A percentile compares a stretch with the other conserved stretches of the same genome.
phyloP scores from a whole-genome alignment of 2,797 vertebrate genomes.

The Botia kubotai region DNA sequence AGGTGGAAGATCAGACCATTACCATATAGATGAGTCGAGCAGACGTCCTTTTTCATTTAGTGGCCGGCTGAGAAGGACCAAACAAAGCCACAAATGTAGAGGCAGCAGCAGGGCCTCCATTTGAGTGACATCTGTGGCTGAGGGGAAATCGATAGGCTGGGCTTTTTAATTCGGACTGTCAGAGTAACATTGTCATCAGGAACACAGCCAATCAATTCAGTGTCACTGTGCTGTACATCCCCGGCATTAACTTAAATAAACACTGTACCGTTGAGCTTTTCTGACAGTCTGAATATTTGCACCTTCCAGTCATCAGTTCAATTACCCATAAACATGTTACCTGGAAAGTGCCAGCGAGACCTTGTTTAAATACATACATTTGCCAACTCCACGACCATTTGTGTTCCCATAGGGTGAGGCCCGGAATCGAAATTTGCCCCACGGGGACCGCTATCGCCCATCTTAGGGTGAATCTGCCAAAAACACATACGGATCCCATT shows the following conservation, averaged over 20 bases:
- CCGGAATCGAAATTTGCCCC: neutral
- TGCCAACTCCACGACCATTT: constrained; percentile 5
- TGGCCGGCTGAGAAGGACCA: constrained; percentile 63
- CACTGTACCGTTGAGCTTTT: constrained; percentile 33
- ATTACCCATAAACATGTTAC: constrained; percentile 42
- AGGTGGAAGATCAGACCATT: constrained; percentile 74
- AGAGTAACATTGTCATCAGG: constrained; percentile 67
- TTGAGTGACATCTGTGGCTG: constrained; percentile 68
- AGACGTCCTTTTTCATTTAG: constrained; percentile 78
- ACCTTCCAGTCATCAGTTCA: constrained; percentile 41
- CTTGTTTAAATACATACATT: constrained; percentile 23
- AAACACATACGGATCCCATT: neutral
- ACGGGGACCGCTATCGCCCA: neutral
- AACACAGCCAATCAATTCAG: constrained; percentile 65
- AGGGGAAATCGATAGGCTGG: constrained; percentile 79
- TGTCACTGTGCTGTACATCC: constrained; percentile 44
- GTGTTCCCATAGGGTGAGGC: neutral
- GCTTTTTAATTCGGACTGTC: constrained; percentile 77
- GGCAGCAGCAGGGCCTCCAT: constrained; percentile 53
- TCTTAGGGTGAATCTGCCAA: neutral
- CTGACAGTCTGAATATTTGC: constrained; percentile 2
- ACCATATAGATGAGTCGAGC: constrained; percentile 81
- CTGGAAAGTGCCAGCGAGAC: constrained; percentile 11
- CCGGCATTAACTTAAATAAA: constrained; percentile 44
- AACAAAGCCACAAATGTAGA: constrained; percentile 65